These are phyloP conservation scores for Mycalesis mineus DNA, from an alignment of 2,888 invertebrate genomes.

Conservation along the genomic window DNA sequence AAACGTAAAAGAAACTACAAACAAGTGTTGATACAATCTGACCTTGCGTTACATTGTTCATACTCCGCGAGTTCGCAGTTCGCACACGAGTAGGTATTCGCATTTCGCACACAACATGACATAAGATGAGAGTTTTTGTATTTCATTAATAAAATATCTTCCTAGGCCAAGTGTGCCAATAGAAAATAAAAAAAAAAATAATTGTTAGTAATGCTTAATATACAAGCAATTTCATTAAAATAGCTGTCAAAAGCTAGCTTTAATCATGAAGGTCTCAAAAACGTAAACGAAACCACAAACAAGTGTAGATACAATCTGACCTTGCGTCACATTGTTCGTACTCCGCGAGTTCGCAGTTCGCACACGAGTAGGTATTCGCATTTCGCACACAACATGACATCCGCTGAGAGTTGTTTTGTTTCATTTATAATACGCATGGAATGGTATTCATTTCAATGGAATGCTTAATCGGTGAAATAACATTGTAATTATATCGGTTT, in stretches of 20 bases:
- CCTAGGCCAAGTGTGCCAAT: too few relatives aligned
- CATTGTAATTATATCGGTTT: background rate
- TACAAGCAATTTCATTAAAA: too few relatives aligned
- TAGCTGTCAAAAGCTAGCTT: background rate
- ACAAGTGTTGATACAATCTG: too few relatives aligned
- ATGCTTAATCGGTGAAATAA: slow-evolving; percentile 12
- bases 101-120: too few relatives aligned
- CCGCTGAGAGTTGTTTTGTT: slow-evolving; percentile 2
- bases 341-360: background rate
- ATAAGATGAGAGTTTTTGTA: too few relatives aligned
- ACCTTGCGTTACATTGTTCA: too few relatives aligned
- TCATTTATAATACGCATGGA: slow-evolving; percentile 14
- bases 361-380: background rate
- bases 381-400: slow-evolving; percentile 8
- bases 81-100: too few relatives aligned
- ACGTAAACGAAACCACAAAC: slow-evolving; percentile 2
- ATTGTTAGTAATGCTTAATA: too few relatives aligned
- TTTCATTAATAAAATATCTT: too few relatives aligned
- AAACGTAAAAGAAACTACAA: too few relatives aligned
- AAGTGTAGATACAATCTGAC: slow-evolving; percentile 10
- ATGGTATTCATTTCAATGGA: slow-evolving; percentile 6
- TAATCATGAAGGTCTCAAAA: background rate
- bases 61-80: too few relatives aligned
- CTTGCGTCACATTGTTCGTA: slow-evolving; percentile 8
- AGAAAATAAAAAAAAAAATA: too few relatives aligned